Conservation (phyloP, 1,140 invertebrate genomes). For the Sitophilus oryzae region DNA sequence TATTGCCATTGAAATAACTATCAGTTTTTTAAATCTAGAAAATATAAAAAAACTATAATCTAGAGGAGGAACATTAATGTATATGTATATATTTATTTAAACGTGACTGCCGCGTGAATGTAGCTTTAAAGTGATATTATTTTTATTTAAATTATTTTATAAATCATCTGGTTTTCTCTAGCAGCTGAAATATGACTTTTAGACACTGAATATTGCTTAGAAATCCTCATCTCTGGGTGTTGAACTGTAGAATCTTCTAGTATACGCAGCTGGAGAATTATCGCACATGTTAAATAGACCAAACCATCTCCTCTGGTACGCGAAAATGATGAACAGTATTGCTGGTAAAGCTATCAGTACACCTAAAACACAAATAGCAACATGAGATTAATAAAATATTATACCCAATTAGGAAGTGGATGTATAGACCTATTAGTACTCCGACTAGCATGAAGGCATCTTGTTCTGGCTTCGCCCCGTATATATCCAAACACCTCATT, state of each 20-base stretch:
- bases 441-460: conserved; percentile 62
- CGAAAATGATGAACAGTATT: conserved; percentile 50
- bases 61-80: no score
- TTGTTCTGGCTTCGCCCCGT: conserved; percentile 55
- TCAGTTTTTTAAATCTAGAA: no score
- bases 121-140: no score
- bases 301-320: conserved; percentile 59
- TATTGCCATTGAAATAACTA: no score
- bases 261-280: conserved; percentile 51
- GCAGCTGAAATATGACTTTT: no score
- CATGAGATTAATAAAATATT: neutral
- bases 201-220: neutral
- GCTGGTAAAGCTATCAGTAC: conserved; percentile 61
- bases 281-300: conserved; percentile 39
- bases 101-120: no score
- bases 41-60: no score
- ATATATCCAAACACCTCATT: conserved; percentile 56
- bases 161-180: no score
- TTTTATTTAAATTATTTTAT: no score
- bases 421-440: conserved; percentile 60
- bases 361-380: conserved; percentile 43
- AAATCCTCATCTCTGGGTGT: conserved; percentile 24
- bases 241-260: conserved; percentile 60
- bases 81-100: no score
- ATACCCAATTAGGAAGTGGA: no score